These are phyloP conservation scores for Pangasianodon gigas DNA, from an alignment of 2,113 vertebrate genomes.

Conservation along the genomic window DNA sequence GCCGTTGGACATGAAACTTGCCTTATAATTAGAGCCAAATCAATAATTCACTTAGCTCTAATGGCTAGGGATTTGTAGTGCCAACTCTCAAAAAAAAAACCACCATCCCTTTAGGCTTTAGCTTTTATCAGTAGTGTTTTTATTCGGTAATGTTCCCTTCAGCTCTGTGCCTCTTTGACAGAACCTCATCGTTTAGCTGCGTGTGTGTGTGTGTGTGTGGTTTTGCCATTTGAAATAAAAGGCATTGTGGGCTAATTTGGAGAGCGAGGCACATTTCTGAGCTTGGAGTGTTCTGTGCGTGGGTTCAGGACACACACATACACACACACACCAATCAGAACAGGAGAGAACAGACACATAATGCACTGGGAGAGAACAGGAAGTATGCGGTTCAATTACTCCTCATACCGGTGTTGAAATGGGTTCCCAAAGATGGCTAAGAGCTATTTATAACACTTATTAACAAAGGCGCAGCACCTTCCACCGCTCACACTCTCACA, in stretches of 20 bases:
- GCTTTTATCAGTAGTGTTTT: not conserved
- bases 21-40: constrained; percentile 31
- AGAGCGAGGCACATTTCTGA: not conserved
- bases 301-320: constrained; percentile 16
- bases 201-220: constrained; percentile 1
- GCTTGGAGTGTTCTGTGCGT: not conserved
- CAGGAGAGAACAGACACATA: constrained; percentile 5
- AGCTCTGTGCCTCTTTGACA: not conserved
- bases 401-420: not conserved
- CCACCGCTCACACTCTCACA: constrained; percentile 13
- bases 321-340: not conserved
- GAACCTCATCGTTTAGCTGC: not conserved
- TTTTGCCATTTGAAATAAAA: not conserved
- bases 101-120: not conserved
- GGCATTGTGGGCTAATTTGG: constrained; percentile 7
- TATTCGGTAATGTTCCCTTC: not conserved
- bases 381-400: constrained; percentile 3
- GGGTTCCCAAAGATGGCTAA: not conserved
- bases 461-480: not conserved
- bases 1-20: constrained; percentile 7
- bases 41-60: constrained; percentile 36
- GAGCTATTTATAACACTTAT: not conserved
- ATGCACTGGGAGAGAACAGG: constrained; percentile 2
- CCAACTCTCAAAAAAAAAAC: not conserved
- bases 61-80: not conserved